Base-by-base conservation (phyloP, 2,888 invertebrate species). In the Carterocephalus palaemon region DNA sequence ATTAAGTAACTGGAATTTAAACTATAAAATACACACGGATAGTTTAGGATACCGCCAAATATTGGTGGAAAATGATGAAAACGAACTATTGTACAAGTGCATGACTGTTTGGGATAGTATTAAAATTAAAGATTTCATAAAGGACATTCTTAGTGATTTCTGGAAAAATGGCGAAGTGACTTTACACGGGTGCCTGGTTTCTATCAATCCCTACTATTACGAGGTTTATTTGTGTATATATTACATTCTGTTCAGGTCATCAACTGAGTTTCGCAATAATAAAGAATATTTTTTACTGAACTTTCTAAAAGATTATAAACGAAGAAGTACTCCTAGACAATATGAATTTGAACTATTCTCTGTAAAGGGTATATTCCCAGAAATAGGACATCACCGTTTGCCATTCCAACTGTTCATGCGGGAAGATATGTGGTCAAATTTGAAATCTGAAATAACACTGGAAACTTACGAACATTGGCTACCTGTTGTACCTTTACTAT, bases 101-200 rank as follows among this genome's bases (percentile, higher is more conserved):
- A 59, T 67, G 32, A 52, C 67, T 20, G 63, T 88, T 52, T 82
- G 85, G 78, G 76, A 83, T 47, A 85, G 78, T 57, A 74, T 88
- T 50, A 70, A 74, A 24, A 72, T 70, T 42, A 85, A 75, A 64
- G 73, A 76, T 28, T 78, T 82, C 53, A 47, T 83, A 20, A 73
- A 60, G 51, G 83, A 85, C 46, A 64, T 85, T 46, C 64, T 88
- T 20, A 75, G 63, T 23, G 84, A 86, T 60, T 79, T 88, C 56
- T 87, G 87, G 82, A 82, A 76, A 62, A 83, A 77, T 53, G 87
- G 88, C 9, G 88, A 88, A 70, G 73, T 85, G 3, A 71, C 79
- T 22, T 63, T 87, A 48, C 80, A 86, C 50, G 82, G 84, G 12
- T 77, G 79, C 39, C 56, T 71, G 6, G 70, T 87, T 31, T 76